Base-by-base conservation (phyloP, 2,888 invertebrate genomes). In the Chesias legatella region DNA sequence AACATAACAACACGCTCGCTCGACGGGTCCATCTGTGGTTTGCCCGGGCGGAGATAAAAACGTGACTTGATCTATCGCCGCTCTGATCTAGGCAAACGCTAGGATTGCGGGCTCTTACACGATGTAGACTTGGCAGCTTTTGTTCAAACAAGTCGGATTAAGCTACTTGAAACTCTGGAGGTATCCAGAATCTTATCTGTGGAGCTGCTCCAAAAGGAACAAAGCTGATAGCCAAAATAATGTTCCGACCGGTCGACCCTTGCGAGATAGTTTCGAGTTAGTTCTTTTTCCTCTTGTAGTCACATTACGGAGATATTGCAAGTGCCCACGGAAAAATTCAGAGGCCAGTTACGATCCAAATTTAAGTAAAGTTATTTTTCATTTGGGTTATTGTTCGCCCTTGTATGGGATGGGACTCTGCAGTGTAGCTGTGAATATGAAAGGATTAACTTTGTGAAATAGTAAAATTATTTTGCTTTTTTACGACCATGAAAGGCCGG, bases 1-100 rank as follows among this genome's bases (percentile, higher is more conserved):
- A 47, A 48, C 46, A 50, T 41, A 48, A 53, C 46, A 41, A 47
- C 46, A 29, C 44, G 42, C 48, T 33, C 33, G 39, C 40, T 13
- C 36, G 35, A 27, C 25, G 33, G 35, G 27, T 22, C 50, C 48
- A 47, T 48, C 48, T 44, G 51, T 39, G 49, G 44, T 39, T 35
- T 22, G 29, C 39, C 21, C 43, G 39, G 43, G 47, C 30, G 34
- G 31, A 51, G 63, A 67, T 63, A 64, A 59, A 58, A 54, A 69
- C 72, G 72, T 71, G 72, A 70, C 67, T 58, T 38, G 58, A 61
- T 64, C 55, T 63, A 67, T 72, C 68, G 41, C 47, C 45, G 33
- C 41, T 54, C 51, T 56, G 40, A 65, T 63, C 64, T 51, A 49
- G 44, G 48, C 41, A 53, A 53, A 45, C 37, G 43, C 24, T 31